These are phyloP conservation scores for Chaitophorus viminalis DNA, from an alignment of 2,888 invertebrate species.

Conservation along the genomic window DNA sequence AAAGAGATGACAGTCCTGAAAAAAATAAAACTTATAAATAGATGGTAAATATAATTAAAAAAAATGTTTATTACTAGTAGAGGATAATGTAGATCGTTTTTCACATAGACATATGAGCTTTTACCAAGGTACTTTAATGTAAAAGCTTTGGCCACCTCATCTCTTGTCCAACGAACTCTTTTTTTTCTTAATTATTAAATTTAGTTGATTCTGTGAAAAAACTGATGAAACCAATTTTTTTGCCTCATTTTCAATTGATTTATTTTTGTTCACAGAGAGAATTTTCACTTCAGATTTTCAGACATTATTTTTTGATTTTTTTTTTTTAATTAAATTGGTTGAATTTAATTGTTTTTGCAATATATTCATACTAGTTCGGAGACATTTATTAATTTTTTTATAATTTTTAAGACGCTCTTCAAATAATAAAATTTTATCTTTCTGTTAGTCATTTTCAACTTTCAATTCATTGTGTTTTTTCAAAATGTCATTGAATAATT, in stretches of 20 bases:
- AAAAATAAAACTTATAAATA: neutral
- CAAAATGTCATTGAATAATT: neutral
- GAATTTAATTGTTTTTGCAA: neutral
- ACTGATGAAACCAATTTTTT: neutral
- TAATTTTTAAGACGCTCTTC: neutral
- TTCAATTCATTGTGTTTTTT: neutral
- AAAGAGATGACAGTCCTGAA: conserved; percentile 15
- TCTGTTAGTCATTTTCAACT: neutral
- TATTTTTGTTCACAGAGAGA: neutral
- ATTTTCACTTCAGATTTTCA: neutral
- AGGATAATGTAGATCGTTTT: neutral
- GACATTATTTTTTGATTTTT: neutral
- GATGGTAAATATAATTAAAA: neutral
- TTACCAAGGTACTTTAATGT: neutral
- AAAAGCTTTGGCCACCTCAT: neutral
- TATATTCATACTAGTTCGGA: neutral
- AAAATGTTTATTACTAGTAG: neutral
- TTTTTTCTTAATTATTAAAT: neutral
- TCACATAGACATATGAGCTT: neutral
- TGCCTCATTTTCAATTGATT: neutral
- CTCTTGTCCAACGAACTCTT: neutral
- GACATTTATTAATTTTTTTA: neutral
- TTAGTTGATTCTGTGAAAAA: conserved; percentile 6
- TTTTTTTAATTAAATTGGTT: neutral
- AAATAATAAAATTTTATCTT: neutral